A percentile compares a stretch with the other conserved stretches of the same genome.
These are phyloP conservation scores for Callinectes sapidus DNA, from an alignment of 2,888 invertebrate species.

Conservation along the genomic window DNA sequence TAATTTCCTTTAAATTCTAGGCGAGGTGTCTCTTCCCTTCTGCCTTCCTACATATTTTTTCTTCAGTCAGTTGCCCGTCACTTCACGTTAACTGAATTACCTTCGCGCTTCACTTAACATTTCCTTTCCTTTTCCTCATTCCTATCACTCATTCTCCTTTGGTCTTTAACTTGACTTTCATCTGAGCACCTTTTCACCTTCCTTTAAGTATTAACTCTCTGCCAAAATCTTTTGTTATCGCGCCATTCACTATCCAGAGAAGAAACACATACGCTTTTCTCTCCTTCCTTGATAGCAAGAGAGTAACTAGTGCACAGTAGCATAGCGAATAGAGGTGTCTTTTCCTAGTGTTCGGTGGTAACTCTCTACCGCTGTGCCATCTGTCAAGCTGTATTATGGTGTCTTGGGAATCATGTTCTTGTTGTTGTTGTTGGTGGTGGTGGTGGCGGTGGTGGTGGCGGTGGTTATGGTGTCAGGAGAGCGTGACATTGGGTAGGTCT, in stretches of 20 bases:
- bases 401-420: background rate
- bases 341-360: background rate
- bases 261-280: background rate
- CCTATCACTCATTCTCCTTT: background rate
- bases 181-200: background rate
- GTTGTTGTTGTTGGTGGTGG: background rate
- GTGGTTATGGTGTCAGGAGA: background rate
- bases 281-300: background rate
- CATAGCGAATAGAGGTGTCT: background rate
- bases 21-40: background rate
- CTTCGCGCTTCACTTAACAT: background rate
- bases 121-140: background rate
- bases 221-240: background rate
- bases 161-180: background rate
- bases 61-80: background rate
- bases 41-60: background rate
- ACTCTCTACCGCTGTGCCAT: background rate
- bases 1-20: background rate
- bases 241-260: background rate
- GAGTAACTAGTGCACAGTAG: background rate
- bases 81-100: background rate
- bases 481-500: background rate
- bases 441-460: background rate
- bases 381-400: background rate
- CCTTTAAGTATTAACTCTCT: background rate